Evolutionary conservation across 1,140 invertebrate genomes (phyloP).

Genomic region (Pentalonia nigronervosa): DNA sequence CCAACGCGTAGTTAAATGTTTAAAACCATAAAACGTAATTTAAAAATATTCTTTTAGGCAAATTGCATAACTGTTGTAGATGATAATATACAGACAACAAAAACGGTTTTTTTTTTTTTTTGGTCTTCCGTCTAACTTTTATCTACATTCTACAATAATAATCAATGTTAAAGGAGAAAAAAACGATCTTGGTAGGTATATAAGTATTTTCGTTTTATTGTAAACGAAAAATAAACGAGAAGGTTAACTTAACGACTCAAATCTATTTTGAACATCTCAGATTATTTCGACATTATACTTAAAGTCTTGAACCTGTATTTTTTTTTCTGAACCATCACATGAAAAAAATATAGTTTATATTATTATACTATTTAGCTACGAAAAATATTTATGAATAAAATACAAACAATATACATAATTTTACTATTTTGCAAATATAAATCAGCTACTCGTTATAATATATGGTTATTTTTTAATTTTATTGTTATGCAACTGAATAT

Average conservation of each 20-base stretch:
- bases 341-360: neutral
- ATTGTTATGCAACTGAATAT: neutral
- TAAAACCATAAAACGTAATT: neutral
- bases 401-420: neutral
- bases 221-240: neutral
- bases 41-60: neutral
- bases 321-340: neutral
- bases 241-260: neutral
- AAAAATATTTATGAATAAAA: neutral
- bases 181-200: neutral
- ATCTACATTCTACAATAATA: slow-evolving; percentile 1
- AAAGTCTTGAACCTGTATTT: neutral
- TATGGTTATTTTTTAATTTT: neutral
- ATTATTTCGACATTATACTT: neutral
- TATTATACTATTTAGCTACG: neutral
- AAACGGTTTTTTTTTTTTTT: neutral
- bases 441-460: neutral
- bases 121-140: neutral
- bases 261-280: neutral
- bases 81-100: neutral
- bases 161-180: neutral
- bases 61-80: neutral
- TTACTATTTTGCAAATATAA: neutral
- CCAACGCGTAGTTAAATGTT: neutral
- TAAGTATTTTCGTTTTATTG: slow-evolving; percentile 1